Evolutionary conservation across 2,113 vertebrate species (phyloP), one percentile per base, ranked within the genome.

Genomic region (Triplophysa rosa): DNA sequence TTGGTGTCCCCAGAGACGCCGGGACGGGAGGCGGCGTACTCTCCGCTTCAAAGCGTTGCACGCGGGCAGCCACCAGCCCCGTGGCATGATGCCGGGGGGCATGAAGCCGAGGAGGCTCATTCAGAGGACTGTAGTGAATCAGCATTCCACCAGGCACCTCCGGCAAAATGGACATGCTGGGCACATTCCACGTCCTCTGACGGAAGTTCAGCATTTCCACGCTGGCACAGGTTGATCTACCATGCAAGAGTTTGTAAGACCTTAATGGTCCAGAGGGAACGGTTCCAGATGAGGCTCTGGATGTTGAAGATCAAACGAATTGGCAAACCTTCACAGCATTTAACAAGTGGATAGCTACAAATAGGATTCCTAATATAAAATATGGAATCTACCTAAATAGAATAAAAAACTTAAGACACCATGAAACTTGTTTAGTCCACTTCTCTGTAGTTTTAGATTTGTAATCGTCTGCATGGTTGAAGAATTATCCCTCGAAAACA

Each of bases 131-230:
- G 76, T 83, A 84, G 76, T 72, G 56, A 56, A 77, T 79, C 62
- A 83, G 62, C 16, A 77, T 74, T 24, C 67, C 83, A 1, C 26
- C 74, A 23, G 72, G 65, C 1, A 7, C 69, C 74, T 69, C 72
- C 0, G 70, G 58, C 24, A 70, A 67, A 7, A 59, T 3, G 4
- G 40, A 33, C 14, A 65, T 14, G 19, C 67, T 84, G 75, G 85
- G 83, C 62, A 86, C 83, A n/a, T 79, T 66, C 85, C 85, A 86
- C 9, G 83, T 84, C 71, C 67, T 77, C 37, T 86, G 85, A 68
- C 79, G 83, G 61, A 86, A 86, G 74, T 81, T 75, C 16, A 77
- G 71, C 85, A 86, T 86, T 65, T 61, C 40, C 45, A 47, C 11
- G 1, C 17, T 37, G 10, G 23, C 37, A 67, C 8, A 9, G 9